Evolutionary conservation across 2,797 vertebrate species (phyloP), one percentile per base, ranked within the genome.

Genomic region (Chanos chanos): DNA sequence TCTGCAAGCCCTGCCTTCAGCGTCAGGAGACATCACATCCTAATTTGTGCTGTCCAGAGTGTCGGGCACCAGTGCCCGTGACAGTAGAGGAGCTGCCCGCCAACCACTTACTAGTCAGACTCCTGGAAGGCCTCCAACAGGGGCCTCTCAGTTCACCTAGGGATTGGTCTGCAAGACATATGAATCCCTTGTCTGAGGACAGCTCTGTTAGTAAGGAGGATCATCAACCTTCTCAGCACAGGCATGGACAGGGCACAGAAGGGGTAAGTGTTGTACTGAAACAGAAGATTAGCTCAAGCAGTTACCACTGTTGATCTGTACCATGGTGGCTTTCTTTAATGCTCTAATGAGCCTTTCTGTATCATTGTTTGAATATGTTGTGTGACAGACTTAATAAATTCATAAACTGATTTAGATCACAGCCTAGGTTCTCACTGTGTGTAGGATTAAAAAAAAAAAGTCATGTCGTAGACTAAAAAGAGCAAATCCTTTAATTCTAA

Each of bases 1-100:
- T 97, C 89, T 98, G 95, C 70, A 78, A 87, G 66, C 75, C 91
- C 45, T 99, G 95, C 69, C 85, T 98, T 57, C 92, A 91, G 82
- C 87, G 83, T 73, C 89, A 90, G 64, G 84, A 92, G 75, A 82
- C 84, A 16, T 78, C 86, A 16, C 80, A 80, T 63, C 86, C 89
- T 70, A 90, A 91, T 77, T 83, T 95, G 49, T 73, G 90, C 71
- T 97, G 95, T 61, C 95, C 95, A 0, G 93, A 96, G 81, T 96
- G 94, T 78, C 71, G 80, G 34, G 81, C 90, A 13, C 87, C 89
- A 0, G 87, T 88, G 18, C 74, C 85, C n/a, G 68, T 90, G 81
- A 85, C 85, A 22, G 93, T 92, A 16, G 91, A 94, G 66, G 91
- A 94, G 25, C 89, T 96, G 47, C 95, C 95, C 0, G 77, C 89